Conservation (phyloP, 2,888 invertebrate species). For the Coelopa pilipes region DNA sequence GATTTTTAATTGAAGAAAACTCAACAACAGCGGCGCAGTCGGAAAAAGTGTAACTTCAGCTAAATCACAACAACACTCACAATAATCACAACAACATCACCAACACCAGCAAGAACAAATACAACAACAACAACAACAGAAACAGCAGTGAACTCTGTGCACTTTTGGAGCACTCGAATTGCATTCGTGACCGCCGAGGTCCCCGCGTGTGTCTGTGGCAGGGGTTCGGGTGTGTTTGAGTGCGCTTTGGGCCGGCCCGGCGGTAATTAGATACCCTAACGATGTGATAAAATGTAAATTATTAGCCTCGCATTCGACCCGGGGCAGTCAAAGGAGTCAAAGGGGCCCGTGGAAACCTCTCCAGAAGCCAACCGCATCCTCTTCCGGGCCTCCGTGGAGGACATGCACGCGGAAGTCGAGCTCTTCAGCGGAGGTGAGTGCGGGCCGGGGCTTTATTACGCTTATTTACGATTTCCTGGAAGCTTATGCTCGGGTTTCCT, state of each 20-base stretch:
- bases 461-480: too few species aligned
- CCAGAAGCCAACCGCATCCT: too few species aligned
- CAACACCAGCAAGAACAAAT: background rate
- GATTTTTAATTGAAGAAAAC: slow-evolving; percentile 17
- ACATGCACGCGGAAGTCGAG: too few species aligned
- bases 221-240: background rate
- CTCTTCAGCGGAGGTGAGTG: too few species aligned
- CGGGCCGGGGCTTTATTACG: too few species aligned
- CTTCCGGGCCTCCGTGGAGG: too few species aligned
- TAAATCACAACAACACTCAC: background rate
- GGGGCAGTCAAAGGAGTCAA: too few species aligned
- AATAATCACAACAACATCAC: background rate
- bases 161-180: background rate
- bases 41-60: background rate
- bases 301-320: background rate
- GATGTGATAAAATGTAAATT: slow-evolving; percentile 38
- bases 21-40: background rate
- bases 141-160: too few species aligned
- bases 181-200: background rate
- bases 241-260: background rate
- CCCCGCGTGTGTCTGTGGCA: background rate
- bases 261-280: slow-evolving; percentile 31
- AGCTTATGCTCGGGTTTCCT: too few species aligned
- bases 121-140: background rate
- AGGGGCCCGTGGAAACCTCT: too few species aligned